A percentile compares a stretch with the other conserved stretches of the same genome.
Conservation (phyloP, 2,797 vertebrate genomes). For the Muraenolepis orangiensis region DNA sequence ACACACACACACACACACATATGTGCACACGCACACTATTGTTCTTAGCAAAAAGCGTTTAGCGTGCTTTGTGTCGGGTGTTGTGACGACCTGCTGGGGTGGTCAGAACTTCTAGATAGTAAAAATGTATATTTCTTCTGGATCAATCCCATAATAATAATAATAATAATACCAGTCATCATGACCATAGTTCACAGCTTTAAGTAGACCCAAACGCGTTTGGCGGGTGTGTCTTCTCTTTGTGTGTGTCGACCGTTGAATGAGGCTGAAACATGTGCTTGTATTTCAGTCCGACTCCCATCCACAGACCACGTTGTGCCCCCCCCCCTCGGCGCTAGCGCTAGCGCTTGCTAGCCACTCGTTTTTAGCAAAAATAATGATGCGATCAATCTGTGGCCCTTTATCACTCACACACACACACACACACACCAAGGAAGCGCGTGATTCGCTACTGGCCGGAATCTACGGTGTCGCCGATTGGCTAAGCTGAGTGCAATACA, state of each 20-base stretch:
- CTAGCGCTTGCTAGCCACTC: not conserved
- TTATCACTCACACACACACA: not conserved
- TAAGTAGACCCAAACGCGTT: constrained; percentile 36
- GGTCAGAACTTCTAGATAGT: not conserved
- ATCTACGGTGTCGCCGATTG: not conserved
- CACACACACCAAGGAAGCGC: not conserved
- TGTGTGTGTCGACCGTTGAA: not conserved
- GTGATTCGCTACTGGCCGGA: not conserved
- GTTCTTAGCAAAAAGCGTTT: not conserved
- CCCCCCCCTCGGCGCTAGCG: not conserved
- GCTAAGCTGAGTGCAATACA: not conserved
- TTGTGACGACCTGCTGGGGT: not conserved
- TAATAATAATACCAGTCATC: not conserved
- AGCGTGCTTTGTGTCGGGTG: not conserved
- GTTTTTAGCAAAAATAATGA: not conserved
- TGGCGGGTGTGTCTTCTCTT: not conserved
- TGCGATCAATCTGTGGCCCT: not conserved
- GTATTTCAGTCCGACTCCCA: not conserved
- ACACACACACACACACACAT: not conserved
- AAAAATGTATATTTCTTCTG: not conserved
- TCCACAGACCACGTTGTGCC: not conserved
- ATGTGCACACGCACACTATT: not conserved
- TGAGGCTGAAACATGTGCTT: not conserved
- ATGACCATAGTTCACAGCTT: constrained; percentile 54
- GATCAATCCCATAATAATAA: not conserved